These are phyloP conservation scores for Caenorhabditis virilis DNA, from an alignment of 2,888 invertebrate genomes.

Conservation along the genomic window DNA sequence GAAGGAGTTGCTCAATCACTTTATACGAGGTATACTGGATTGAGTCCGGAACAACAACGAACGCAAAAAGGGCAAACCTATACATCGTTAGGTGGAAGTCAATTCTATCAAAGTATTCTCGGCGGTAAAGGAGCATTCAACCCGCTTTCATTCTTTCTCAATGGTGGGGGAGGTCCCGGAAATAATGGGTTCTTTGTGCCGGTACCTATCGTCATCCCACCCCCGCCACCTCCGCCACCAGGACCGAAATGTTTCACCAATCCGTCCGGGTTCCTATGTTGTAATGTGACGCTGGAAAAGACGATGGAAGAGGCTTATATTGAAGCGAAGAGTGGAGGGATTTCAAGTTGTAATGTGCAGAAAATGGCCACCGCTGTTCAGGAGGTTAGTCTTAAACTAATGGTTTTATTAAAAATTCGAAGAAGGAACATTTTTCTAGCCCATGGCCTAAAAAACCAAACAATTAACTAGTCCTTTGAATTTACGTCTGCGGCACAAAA, in stretches of 20 bases:
- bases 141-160: conserved; percentile 47
- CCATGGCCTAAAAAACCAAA: too few species aligned
- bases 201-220: conserved; percentile 57
- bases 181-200: conserved; percentile 51
- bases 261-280: conserved; percentile 54
- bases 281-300: conserved; percentile 53
- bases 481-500: too few species aligned
- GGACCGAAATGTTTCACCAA: conserved; percentile 58
- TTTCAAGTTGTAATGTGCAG: conserved; percentile 53
- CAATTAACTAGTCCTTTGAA: too few species aligned
- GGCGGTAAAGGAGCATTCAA: conserved; percentile 46
- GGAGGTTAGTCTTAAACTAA: conserved; percentile 37
- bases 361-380: conserved; percentile 55
- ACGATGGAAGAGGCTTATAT: conserved; percentile 50
- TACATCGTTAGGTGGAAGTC: conserved; percentile 44
- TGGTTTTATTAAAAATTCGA: too few species aligned
- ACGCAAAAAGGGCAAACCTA: conserved; percentile 28
- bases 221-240: conserved; percentile 57
- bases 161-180: conserved; percentile 18
- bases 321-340: conserved; percentile 43
- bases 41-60: conserved; percentile 13
- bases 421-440: too few species aligned
- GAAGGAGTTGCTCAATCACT: conserved; percentile 20
- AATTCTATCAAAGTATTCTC: conserved; percentile 49
- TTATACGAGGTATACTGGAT: conserved; percentile 9